Base-by-base conservation (phyloP, 2,888 invertebrate species). In the Lasius platythorax region DNA sequence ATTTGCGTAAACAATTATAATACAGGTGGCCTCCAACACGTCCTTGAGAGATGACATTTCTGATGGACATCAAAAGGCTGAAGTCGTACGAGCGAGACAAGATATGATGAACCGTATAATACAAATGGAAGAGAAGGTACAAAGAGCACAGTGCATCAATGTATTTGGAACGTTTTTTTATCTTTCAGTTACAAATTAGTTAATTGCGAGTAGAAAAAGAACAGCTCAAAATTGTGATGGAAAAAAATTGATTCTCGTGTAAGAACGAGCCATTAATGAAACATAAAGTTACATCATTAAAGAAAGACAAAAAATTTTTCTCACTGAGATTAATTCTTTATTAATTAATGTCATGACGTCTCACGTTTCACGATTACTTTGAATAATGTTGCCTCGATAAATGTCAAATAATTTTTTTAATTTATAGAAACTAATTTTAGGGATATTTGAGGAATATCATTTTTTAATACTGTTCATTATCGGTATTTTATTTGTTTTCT, bases 51-150 rank as follows among this genome's bases (percentile, higher is more conserved):
- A 94, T 53, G 94, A 95, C 67, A 88, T 91, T 72, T 85, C 91
- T 75, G 94, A 94, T 67, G 91, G 91, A 9, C 92, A 93, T 86
- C 93, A 93, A 58, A 94, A 93, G 85, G 90, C 93, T 2, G 94
- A 95, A 76, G 85, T 94, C 46, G 83, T 94, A 50, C 92, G 94
- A 58, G 94, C 94, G n/a, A 94, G 94, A 72, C 95, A 95, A 87
- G 94, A 95, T 67, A 93, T 95, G 91, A 93, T 94, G 89, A 95
- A 95, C 87, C 93, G 94, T 56, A 94, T 95, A 67, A 94, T 94
- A 83, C 94, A 94, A 90, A 94, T 95, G 88, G 95, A 94, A 12
- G 95, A 95, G 89, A 95, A 95, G 93, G 95, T 95, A 91, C 72
- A 33, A 46, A n/a, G 30, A 15, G 15, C 50, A 50, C 23, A n/a